Base-by-base conservation (phyloP, 2,113 vertebrate species). In the Trachemys scripta region DNA sequence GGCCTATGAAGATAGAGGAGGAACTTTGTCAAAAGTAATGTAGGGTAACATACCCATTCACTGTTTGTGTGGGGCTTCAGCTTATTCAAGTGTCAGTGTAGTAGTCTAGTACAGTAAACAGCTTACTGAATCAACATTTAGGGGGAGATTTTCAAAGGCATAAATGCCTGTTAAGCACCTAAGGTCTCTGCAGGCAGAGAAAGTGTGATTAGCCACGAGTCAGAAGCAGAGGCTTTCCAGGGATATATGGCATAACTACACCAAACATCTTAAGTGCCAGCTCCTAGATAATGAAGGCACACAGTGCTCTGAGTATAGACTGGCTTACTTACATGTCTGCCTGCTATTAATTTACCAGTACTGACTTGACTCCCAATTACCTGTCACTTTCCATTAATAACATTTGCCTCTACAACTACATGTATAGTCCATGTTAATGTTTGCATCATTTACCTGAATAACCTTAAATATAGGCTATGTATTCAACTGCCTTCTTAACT, bases 291-390 rank as follows among this genome's bases (percentile, higher is more conserved):
- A 85, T 81, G 4, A 8, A 20, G 35, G 19, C 65, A 19, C 65
- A 38, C 17, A 76, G n/a, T 56, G 82, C 59, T 93, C 20, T 92
- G 87, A 84, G 85, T 96, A 85, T 84, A 92, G 25, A 85, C n/a
- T 82, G 84, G 75, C 59, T 96, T 80, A 45, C 80, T 94, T 84
- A 13, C 76, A 85, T 2, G 0, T 91, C 91, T 96, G 57, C 80
- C 96, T 95, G 49, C 1, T 92, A 80, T 47, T 8, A 76, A 89
- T 94, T 87, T 92, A 87, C 89, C 53, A 20, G 19, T 54, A 54
- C 89, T 95, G 94, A 88, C 95, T 96, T 87, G 93, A 69, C 69
- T 96, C 90, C 22, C 69, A 53, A 90, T 89, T 94, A 85, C 88
- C 53, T n/a, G 38, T 91, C 83, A 69, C 69, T 72, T 72, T 90